A percentile compares a stretch with the other conserved stretches of the same genome.
phyloP scores from a whole-genome alignment of 2,888 invertebrate species.

The Sepioteuthis lessoniana region DNA sequence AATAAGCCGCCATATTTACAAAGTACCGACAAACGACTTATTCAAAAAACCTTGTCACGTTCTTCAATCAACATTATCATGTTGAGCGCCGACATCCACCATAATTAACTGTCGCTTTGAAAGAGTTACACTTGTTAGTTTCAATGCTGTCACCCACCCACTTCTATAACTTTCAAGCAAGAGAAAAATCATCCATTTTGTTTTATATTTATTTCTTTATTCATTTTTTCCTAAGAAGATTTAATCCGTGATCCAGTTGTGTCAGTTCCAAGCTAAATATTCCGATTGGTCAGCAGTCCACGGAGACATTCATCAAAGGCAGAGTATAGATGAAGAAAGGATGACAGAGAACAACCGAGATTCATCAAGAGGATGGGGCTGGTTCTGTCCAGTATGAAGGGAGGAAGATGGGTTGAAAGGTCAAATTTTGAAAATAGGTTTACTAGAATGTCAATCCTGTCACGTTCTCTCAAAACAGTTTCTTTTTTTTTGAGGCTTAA shows the following conservation, averaged over 20 bases:
- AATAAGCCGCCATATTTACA: neutral
- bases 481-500: neutral
- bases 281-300: neutral
- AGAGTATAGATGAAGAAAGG: neutral
- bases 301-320: neutral
- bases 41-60: neutral
- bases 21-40: neutral
- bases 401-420: neutral
- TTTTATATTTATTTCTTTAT: neutral
- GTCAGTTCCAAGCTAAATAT: neutral
- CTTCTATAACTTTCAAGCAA: neutral
- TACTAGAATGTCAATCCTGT: neutral
- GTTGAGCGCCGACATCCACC: neutral
- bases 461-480: neutral
- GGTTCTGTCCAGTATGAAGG: neutral
- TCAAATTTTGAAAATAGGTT: neutral
- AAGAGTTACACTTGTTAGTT: slow-evolving; percentile 17
- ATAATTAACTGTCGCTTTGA: slow-evolving; percentile 33
- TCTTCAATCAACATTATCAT: neutral
- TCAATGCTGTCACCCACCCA: neutral
- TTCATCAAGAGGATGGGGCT: neutral
- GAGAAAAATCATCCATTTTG: neutral
- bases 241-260: neutral
- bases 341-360: neutral
- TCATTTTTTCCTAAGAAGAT: neutral